These are phyloP conservation scores for Propithecus coquereli DNA, from an alignment of 2,113 vertebrate genomes.

Conservation along the genomic window DNA sequence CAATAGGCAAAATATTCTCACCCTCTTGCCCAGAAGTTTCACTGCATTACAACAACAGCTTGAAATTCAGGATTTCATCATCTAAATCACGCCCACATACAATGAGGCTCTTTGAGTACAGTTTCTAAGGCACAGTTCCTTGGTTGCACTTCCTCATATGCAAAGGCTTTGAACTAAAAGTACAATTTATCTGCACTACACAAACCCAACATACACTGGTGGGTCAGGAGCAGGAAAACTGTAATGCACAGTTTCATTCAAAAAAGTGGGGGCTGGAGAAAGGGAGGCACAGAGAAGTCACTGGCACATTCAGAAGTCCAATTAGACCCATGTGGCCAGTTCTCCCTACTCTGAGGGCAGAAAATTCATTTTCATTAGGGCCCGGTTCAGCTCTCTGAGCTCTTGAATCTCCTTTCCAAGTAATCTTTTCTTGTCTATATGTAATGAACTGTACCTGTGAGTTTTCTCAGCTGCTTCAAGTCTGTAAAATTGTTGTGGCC, in stretches of 20 bases:
- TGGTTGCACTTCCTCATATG: background rate
- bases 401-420: background rate
- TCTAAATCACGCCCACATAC: background rate
- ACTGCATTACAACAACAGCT: background rate
- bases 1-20: background rate
- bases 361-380: background rate
- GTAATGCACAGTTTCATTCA: background rate
- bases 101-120: background rate
- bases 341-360: background rate
- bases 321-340: background rate
- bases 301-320: background rate
- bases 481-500: background rate
- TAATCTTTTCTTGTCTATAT: background rate
- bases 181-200: background rate
- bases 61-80: background rate
- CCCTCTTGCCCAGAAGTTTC: background rate
- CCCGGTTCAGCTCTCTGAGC: background rate
- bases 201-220: background rate
- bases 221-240: background rate
- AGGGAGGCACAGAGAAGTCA: background rate
- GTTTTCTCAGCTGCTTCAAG: background rate
- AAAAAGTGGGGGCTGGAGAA: background rate
- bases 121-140: background rate
- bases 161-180: background rate
- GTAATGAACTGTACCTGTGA: background rate